Evolutionary conservation across 2,113 vertebrate species (phyloP).

Genomic region (Gadus chalcogrammus): DNA sequence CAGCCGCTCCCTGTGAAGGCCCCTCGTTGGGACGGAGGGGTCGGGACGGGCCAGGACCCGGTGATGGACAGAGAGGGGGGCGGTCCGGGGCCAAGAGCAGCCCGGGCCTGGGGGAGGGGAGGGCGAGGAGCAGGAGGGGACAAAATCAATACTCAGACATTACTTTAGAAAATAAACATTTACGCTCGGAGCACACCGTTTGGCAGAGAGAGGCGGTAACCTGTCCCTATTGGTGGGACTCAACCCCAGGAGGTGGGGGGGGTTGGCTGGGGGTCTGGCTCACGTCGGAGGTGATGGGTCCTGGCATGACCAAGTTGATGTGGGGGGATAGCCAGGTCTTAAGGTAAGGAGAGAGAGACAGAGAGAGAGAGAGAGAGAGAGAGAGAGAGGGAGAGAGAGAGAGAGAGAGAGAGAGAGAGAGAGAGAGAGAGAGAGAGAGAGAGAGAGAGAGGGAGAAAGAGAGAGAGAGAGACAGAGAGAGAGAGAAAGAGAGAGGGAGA

Average conservation of each 20-base stretch:
- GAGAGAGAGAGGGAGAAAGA: too few relatives aligned
- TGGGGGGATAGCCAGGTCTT: constrained; percentile 59
- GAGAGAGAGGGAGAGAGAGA: not conserved
- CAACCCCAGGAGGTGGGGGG: constrained; percentile 55
- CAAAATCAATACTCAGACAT: constrained; percentile 76
- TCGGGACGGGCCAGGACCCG: too few relatives aligned
- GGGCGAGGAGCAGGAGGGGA: constrained; percentile 39
- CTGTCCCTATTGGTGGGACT: constrained; percentile 72
- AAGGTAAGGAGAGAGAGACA: constrained; percentile 47
- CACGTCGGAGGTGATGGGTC: constrained; percentile 66
- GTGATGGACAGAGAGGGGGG: constrained; percentile 72
- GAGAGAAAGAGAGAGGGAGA: too few relatives aligned
- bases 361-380: not conserved
- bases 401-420: too few relatives aligned
- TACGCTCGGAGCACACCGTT: constrained; percentile 68
- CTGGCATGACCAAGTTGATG: constrained; percentile 57
- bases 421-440: too few relatives aligned
- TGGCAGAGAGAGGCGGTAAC: constrained; percentile 65
- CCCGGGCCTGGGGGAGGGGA: constrained; percentile 14
- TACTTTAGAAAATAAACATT: constrained; percentile 81
- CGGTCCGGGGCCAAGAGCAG: constrained; percentile 61
- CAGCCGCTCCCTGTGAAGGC: too few relatives aligned
- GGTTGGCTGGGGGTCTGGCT: constrained; percentile 51
- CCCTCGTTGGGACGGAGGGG: too few relatives aligned
- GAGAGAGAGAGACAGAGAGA: too few relatives aligned